Evolutionary conservation across 2,797 vertebrate genomes (phyloP).

Genomic region (Phrynocephalus forsythii): DNA sequence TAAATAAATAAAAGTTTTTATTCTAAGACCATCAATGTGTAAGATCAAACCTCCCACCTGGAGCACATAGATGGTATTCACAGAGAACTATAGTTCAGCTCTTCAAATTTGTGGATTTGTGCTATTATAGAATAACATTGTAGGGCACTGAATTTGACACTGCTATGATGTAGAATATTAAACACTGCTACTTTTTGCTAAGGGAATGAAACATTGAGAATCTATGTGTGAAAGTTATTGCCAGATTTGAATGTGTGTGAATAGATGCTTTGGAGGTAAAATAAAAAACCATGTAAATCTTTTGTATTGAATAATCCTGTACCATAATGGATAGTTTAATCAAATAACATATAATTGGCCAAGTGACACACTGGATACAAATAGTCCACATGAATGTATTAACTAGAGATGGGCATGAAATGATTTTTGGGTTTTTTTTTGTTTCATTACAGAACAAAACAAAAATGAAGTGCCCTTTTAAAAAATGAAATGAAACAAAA

Average conservation of each 20-base stretch:
- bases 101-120: not conserved
- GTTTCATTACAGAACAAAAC: too few relatives aligned
- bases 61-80: not conserved
- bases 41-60: not conserved
- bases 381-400: not conserved
- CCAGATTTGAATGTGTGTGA: not conserved
- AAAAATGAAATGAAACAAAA: too few relatives aligned
- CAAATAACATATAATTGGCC: conserved; percentile 21
- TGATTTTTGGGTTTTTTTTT: too few relatives aligned
- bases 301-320: not conserved
- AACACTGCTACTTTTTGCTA: not conserved
- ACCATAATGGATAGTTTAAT: conserved; percentile 7
- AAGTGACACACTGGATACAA: conserved; percentile 15
- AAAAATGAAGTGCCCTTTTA: too few relatives aligned
- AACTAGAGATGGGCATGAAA: too few relatives aligned
- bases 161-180: not conserved
- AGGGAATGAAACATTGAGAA: not conserved
- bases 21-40: not conserved
- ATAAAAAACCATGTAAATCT: not conserved
- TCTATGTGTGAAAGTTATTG: not conserved
- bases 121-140: not conserved
- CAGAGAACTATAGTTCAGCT: not conserved
- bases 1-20: not conserved
- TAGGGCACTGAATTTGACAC: not conserved
- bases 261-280: not conserved